Percentiles rank a stretch among this genome's conserved stretches.
These are phyloP conservation scores for Toxonevra muliebris DNA, from an alignment of 2,888 invertebrate genomes.

Conservation along the genomic window DNA sequence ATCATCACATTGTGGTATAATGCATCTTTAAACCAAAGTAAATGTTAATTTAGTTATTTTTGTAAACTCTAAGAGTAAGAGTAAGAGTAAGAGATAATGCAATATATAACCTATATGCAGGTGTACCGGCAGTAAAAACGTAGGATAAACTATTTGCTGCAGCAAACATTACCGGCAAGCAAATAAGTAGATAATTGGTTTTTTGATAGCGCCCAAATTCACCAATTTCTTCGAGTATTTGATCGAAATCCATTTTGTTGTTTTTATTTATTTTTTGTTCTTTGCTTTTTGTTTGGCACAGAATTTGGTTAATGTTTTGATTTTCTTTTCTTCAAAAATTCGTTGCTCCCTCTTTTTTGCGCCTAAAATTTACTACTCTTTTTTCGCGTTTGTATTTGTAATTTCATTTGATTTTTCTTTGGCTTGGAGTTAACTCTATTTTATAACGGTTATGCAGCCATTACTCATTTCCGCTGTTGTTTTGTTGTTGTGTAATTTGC, in stretches of 20 bases:
- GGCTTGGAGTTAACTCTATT: too few species aligned
- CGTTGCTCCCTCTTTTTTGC: too few species aligned
- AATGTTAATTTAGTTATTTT: not conserved
- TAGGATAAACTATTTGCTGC: conserved; percentile 72
- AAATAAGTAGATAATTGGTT: conserved; percentile 68
- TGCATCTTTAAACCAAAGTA: conserved; percentile 62
- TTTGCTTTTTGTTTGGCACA: not conserved
- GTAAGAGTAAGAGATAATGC: not conserved
- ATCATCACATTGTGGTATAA: conserved; percentile 68
- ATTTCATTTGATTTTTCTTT: too few species aligned
- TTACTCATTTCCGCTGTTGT: too few species aligned
- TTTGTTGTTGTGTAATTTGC: too few species aligned
- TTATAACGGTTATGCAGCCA: too few species aligned
- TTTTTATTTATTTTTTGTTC: not conserved
- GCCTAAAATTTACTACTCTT: too few species aligned
- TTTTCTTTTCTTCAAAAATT: too few species aligned
- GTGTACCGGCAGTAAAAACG: conserved; percentile 71
- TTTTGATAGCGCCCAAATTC: conserved; percentile 71
- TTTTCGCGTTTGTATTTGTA: too few species aligned
- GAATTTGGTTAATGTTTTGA: too few species aligned
- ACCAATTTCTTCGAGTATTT: conserved; percentile 70
- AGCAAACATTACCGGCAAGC: conserved; percentile 70
- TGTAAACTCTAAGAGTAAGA: not conserved
- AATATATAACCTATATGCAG: conserved; percentile 68
- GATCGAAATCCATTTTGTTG: conserved; percentile 71